These are phyloP conservation scores for Drosophila nr. perissopoda DNA, from an alignment of 2,888 invertebrate genomes.

Conservation along the genomic window DNA sequence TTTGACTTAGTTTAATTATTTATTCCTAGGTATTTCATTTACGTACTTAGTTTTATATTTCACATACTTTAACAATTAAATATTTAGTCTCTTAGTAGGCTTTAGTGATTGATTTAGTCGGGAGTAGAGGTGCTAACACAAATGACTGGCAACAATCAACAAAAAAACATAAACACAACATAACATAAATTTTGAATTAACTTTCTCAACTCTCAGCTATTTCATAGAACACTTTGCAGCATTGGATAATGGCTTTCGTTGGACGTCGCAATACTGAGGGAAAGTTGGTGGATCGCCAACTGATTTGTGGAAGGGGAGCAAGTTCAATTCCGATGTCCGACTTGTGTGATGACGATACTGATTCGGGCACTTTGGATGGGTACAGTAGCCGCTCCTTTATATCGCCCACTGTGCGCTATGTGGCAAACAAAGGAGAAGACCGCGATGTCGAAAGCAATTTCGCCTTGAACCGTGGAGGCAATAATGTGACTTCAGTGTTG, in stretches of 20 bases:
- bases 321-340: conserved; percentile 30
- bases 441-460: conserved; percentile 10
- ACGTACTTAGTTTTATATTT: background rate
- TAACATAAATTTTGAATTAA: conserved; percentile 8
- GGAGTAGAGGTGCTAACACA: conserved; percentile 22
- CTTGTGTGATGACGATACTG: conserved; percentile 58
- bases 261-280: conserved; percentile 56
- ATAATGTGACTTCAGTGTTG: background rate
- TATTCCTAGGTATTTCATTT: background rate
- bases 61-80: background rate
- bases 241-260: conserved; percentile 52
- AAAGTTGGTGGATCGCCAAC: conserved; percentile 54
- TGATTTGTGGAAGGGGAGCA: conserved; percentile 24
- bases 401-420: conserved; percentile 61
- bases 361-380: conserved; percentile 19
- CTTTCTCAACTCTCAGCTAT: background rate
- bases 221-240: conserved; percentile 15
- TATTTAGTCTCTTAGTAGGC: background rate
- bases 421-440: conserved; percentile 23
- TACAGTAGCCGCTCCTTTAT: conserved; percentile 57
- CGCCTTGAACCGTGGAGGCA: background rate
- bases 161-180: conserved; percentile 30
- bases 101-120: background rate
- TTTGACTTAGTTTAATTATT: background rate
- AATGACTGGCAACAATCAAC: conserved; percentile 22